Evolutionary conservation across 2,797 vertebrate species (phyloP), one percentile per base, ranked within the genome.

Genomic region (Lepidocolaptes lacrymiger): DNA sequence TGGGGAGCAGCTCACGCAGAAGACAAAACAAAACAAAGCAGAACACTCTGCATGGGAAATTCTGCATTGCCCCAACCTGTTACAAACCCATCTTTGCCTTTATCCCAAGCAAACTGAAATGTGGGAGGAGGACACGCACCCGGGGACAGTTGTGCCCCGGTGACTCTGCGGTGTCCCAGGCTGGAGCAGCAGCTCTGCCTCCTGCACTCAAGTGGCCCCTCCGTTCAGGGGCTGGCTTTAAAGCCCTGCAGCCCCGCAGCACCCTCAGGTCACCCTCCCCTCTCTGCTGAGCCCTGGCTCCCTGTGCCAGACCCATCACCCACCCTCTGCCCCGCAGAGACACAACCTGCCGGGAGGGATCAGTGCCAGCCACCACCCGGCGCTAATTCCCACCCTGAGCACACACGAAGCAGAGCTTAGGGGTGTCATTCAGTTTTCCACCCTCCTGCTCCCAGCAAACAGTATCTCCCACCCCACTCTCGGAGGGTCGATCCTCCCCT

Each of bases 341-440:
- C 52, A 39, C 51, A 36, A 46, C 56, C 41, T 6, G 74, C 39
- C 23, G n/a, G 43, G 36, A 51, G 14, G 7, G 22, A 36, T n/a
- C 55, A 12, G 0, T 32, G 30, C 22, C 85, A 34, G 54, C 75
- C 82, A 0, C 30, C 10, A 3, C 2, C 56, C 21, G 10, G 36
- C 36, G 46, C 17, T 22, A 4, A 51, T 18, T n/a, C 55, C 1
- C 59, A 17, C 18, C 66, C 74, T 1, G 59, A 32, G 20, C 69
- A n/a, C 23, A 41, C 27, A 2, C 17, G 12, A 46, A 44, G 27
- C 22, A 1, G 1, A 6, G 2, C 4, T 16, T 46, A 5, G 64
- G 44, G 11, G 1, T 3, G 0, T 0, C 7, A 30, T 6, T 9
- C 58, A 22, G 21, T 1, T 55, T 51, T 63, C 21, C 21, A 41